Evolutionary conservation across 2,888 invertebrate species (phyloP), one percentile per base, ranked within the genome.

Genomic region (Sclerodermus sp.): DNA sequence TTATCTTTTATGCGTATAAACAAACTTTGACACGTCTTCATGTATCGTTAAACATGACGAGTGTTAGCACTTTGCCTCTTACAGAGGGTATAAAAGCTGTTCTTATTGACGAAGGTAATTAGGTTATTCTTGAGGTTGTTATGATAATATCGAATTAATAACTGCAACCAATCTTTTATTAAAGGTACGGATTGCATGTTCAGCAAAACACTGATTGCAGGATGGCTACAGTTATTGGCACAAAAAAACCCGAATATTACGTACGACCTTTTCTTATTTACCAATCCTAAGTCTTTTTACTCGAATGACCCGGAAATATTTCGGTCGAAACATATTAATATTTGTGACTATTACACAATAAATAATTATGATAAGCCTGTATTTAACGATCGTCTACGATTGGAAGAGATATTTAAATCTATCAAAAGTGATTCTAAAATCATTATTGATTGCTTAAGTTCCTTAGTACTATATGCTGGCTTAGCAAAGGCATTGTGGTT

Each of bases 31-130:
- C n/a, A n/a, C n/a, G n/a, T n/a, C n/a, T n/a, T n/a, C n/a, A n/a
- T n/a, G n/a, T n/a, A n/a, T n/a, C n/a, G n/a, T 16, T 30, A 29
- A 50, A 38, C 51, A 70, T 67, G 70, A 47, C 60, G 32, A 56
- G 58, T 40, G 47, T 67, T 16, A 62, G 53, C 56, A 65, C 54
- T 18, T 51, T 73, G 42, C 70, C 70, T 18, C 32, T 65, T 34
- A 45, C 62, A 17, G 64, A 68, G 13, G 68, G 63, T 17, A 55
- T 67, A 8, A 70, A 64, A 58, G 55, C 68, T 17, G 70, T 76
- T 31, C 52, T 76, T 40, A 49, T 76, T 40, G 71, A 76, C 38
- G 76, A 76, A 67, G 73, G 76, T 75, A 63, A 62, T 46, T 45
- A 52, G 39, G 14, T 45, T 43, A 41, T 40, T 44, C 29, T 16